Percentiles rank a stretch among this genome's conserved stretches.
phyloP scores from a whole-genome alignment of 2,888 invertebrate genomes.

The Callinectes sapidus region DNA sequence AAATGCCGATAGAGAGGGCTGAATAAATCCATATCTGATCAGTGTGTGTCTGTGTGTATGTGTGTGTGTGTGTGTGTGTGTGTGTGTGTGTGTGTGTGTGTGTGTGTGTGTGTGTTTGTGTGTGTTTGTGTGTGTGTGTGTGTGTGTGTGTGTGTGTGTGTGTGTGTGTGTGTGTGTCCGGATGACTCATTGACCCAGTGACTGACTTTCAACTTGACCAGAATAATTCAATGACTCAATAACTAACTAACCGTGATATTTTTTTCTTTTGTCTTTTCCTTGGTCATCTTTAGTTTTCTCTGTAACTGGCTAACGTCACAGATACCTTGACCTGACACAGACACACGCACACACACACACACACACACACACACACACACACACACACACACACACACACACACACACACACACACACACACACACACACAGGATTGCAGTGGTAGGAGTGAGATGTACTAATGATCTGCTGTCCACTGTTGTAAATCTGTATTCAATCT shows the following conservation, averaged over 20 bases:
- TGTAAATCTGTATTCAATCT: not conserved
- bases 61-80: too few species aligned
- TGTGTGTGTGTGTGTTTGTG: not conserved
- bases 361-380: not conserved
- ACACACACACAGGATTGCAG: not conserved
- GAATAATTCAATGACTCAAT: not conserved
- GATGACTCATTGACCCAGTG: not conserved
- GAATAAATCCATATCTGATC: slow-evolving; percentile 11
- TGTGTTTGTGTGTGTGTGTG: slow-evolving; percentile 22
- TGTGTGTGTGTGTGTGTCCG: slow-evolving; percentile 9
- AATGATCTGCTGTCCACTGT: not conserved
- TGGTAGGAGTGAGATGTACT: too few species aligned
- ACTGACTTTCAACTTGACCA: not conserved
- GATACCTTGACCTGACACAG: not conserved
- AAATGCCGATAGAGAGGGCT: not conserved
- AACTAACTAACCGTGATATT: not conserved
- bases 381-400: not conserved
- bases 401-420: not conserved
- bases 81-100: slow-evolving; percentile 3
- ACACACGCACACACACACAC: not conserved
- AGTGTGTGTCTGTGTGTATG: not conserved
- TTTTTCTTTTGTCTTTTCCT: not conserved
- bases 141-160: slow-evolving; percentile 26
- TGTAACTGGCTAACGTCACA: not conserved
- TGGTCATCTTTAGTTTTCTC: not conserved